Conservation (phyloP, 92 coral and sea anemone species). For the Siderastrea siderea region DNA sequence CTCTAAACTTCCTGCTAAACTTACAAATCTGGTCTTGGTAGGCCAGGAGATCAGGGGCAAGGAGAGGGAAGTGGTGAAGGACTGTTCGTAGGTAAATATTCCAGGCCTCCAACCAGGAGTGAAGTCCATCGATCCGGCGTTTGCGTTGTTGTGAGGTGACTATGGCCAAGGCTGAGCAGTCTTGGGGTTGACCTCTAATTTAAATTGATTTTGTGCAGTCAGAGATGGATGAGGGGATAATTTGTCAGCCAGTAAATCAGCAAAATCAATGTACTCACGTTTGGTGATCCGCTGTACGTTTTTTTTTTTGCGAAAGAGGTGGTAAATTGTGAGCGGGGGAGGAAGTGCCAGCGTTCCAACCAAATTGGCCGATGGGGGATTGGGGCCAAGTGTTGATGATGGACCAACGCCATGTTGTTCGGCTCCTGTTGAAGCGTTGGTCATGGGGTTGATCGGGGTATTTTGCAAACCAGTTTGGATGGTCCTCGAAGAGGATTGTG, state of each 20-base stretch:
- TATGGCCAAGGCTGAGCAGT: background rate
- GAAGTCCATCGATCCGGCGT: background rate
- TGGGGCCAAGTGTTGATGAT: background rate
- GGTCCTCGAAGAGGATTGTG: background rate
- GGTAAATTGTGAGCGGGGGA: background rate
- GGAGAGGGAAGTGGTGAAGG: too few species aligned
- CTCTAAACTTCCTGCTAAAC: too few species aligned
- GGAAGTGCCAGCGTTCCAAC: background rate
- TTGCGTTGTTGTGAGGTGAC: background rate
- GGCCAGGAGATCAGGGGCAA: too few species aligned
- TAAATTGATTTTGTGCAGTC: background rate
- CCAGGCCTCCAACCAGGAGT: slow-evolving; percentile 10
- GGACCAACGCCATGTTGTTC: too few species aligned
- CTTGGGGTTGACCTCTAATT: slow-evolving; percentile 1
- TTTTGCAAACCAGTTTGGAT: too few species aligned
- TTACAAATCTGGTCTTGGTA: too few species aligned
- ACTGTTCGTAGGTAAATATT: background rate
- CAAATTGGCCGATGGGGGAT: background rate
- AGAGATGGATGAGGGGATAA: slow-evolving; percentile 9
- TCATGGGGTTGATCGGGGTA: background rate
- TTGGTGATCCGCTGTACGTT: background rate
- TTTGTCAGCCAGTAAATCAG: background rate
- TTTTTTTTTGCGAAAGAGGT: background rate
- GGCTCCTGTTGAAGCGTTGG: background rate
- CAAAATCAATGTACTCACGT: background rate